Conservation (phyloP, 2,888 invertebrate species). For the Dasysyrphus tricinctus region DNA sequence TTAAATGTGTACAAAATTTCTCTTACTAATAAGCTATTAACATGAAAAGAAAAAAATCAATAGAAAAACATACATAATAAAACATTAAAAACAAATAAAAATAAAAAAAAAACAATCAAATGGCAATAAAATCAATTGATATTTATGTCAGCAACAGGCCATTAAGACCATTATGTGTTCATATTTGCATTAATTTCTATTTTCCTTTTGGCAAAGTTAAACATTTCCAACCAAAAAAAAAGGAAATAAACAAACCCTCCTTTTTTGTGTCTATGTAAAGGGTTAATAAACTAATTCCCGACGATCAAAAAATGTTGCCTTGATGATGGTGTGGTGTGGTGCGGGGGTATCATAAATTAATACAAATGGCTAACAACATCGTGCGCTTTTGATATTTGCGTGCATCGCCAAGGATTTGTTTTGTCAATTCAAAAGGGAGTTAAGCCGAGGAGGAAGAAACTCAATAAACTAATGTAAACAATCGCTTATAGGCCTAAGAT, state of each 20-base stretch:
- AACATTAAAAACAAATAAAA: conserved; percentile 32
- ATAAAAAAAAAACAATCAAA: neutral
- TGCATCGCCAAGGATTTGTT: conserved; percentile 73
- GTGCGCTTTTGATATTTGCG: conserved; percentile 57
- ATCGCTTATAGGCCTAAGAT: neutral
- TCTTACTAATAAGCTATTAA: neutral
- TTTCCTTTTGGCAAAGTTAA: neutral
- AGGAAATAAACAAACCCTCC: neutral
- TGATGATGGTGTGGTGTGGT: conserved; percentile 22
- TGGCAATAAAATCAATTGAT: conserved; percentile 33
- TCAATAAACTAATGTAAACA: conserved; percentile 8
- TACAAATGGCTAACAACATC: conserved; percentile 54
- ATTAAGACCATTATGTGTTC: conserved; percentile 9
- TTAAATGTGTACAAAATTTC: neutral
- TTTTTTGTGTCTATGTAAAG: conserved; percentile 1
- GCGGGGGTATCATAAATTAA: conserved; percentile 59
- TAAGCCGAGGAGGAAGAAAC: neutral
- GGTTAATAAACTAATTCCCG: conserved; percentile 70
- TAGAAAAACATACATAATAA: conserved; percentile 4
- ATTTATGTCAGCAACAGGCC: conserved; percentile 22
- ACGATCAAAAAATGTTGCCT: conserved; percentile 26
- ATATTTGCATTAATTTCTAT: conserved; percentile 15
- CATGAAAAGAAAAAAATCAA: conserved; percentile 7
- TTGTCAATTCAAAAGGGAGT: conserved; percentile 58
- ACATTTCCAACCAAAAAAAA: neutral